Evolutionary conservation across 2,797 vertebrate genomes (phyloP).

Genomic region (Mastacembelus armatus): DNA sequence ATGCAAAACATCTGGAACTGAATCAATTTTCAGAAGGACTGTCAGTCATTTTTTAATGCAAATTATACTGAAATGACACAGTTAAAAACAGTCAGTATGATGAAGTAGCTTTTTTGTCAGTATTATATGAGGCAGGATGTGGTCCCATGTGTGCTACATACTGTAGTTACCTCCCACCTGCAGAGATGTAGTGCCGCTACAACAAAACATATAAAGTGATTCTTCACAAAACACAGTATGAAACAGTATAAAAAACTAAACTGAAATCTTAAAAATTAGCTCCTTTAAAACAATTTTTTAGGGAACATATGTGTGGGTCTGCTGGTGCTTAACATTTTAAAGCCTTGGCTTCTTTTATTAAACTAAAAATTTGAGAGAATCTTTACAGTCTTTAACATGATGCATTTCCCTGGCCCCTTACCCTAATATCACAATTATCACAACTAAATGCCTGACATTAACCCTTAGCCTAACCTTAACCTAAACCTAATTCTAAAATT

Average conservation of each 20-base stretch:
- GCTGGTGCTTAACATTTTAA: no score
- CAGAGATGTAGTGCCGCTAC: conserved; percentile 46
- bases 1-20: neutral
- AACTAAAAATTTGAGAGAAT: no score
- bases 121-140: conserved; percentile 68
- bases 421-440: no score
- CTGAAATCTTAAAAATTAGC: no score
- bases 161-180: conserved; percentile 70
- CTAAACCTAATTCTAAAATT: no score
- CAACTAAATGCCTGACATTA: no score
- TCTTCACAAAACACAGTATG: neutral
- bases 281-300: no score
- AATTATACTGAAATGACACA: conserved; percentile 34
- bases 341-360: no score
- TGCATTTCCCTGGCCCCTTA: no score
- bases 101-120: conserved; percentile 39
- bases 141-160: conserved; percentile 63
- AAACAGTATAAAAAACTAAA: conserved; percentile 12
- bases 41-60: conserved; percentile 25
- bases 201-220: conserved; percentile 27
- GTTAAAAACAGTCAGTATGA: conserved; percentile 56
- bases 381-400: no score
- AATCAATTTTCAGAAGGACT: neutral
- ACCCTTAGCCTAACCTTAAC: no score
- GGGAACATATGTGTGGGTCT: no score